Evolutionary conservation across 2,797 vertebrate genomes (phyloP).

Genomic region (Anguilla pacifica): DNA sequence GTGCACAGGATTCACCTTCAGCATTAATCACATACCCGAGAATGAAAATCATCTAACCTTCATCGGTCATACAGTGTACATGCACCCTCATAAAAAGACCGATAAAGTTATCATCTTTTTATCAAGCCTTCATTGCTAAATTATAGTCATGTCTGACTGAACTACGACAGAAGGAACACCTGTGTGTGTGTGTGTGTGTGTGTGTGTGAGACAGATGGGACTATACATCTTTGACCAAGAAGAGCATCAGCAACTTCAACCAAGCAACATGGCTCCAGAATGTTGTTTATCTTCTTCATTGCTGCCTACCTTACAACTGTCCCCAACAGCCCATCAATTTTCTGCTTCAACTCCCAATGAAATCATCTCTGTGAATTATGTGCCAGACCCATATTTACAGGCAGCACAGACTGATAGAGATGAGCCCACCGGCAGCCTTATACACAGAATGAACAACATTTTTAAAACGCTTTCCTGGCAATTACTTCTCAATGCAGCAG

Average conservation of each 20-base stretch:
- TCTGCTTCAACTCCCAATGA: background rate
- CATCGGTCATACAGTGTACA: background rate
- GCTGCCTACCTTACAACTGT: background rate
- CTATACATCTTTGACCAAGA: background rate
- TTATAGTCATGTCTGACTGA: background rate
- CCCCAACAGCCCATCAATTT: background rate
- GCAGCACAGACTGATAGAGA: background rate
- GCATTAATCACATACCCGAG: background rate
- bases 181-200: background rate
- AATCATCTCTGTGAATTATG: background rate
- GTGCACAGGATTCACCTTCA: background rate
- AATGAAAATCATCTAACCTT: background rate
- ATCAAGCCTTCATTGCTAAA: background rate
- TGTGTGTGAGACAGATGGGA: background rate
- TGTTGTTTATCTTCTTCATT: conserved; percentile 10
- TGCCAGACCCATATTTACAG: background rate
- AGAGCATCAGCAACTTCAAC: background rate
- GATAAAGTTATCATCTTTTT: background rate
- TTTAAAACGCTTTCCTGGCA: background rate
- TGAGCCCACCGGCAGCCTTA: background rate
- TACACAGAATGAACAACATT: background rate
- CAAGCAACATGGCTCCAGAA: background rate
- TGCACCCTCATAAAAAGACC: background rate
- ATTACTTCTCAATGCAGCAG: background rate
- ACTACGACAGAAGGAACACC: background rate